Evolutionary conservation across 1,140 invertebrate genomes (phyloP).

Genomic region (Delia radicum): DNA sequence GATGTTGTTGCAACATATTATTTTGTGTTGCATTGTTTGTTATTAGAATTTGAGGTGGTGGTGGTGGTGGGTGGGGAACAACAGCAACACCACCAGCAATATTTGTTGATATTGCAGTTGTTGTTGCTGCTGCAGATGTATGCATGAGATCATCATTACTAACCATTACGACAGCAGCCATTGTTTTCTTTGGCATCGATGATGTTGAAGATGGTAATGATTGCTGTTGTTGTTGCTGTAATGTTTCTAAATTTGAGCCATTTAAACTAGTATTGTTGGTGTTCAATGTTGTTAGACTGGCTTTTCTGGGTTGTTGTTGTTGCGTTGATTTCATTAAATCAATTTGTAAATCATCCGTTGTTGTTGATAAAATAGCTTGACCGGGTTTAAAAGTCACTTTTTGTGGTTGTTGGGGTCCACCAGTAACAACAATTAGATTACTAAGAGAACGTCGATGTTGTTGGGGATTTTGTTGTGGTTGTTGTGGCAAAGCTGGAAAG

Average conservation of each 20-base stretch:
- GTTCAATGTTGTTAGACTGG: constrained; percentile 39
- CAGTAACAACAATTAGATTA: constrained; percentile 51
- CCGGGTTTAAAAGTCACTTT: constrained; percentile 48
- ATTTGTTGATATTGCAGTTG: neutral
- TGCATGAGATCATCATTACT: constrained; percentile 42
- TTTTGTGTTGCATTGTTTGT: constrained; percentile 27
- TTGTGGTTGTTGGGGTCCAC: constrained; percentile 48
- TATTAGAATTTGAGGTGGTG: constrained; percentile 41
- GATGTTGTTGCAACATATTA: constrained; percentile 38
- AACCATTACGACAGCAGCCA: constrained; percentile 54
- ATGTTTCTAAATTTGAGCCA: neutral
- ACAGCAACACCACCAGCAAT: constrained; percentile 9
- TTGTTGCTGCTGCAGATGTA: neutral
- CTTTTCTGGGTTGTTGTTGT: constrained; percentile 36
- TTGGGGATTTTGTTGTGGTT: constrained; percentile 34
- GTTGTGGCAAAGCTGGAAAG: constrained; percentile 22
- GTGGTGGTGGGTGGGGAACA: constrained; percentile 7
- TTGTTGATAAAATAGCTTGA: constrained; percentile 42
- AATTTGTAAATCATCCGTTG: constrained; percentile 26
- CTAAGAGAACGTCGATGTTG: constrained; percentile 52
- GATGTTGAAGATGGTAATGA: neutral
- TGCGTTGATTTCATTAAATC: constrained; percentile 22
- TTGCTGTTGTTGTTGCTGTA: constrained; percentile 10
- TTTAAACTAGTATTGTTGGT: constrained; percentile 16
- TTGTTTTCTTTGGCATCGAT: constrained; percentile 47